Evolutionary conservation across 2,888 invertebrate species (phyloP).

Genomic region (Oxytorus armatus): DNA sequence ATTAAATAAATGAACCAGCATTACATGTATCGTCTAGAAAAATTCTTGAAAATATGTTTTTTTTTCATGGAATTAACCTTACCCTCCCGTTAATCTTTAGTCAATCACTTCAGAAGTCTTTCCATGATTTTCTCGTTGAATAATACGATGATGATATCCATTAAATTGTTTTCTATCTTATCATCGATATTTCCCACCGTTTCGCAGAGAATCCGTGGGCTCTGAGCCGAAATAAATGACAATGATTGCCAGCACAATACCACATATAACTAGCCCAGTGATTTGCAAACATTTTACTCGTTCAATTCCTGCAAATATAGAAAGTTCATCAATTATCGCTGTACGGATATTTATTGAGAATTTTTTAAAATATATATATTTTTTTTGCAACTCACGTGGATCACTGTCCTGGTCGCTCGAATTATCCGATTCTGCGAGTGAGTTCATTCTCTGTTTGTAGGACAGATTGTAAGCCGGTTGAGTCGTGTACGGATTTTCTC

Average conservation of each 20-base stretch:
- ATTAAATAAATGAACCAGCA: no score
- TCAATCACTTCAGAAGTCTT: background rate
- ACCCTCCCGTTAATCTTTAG: no score
- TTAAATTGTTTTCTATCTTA: background rate
- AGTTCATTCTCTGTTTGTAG: conserved; percentile 21
- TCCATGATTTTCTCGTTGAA: background rate
- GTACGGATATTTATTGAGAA: background rate
- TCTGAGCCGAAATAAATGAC: conserved; percentile 45
- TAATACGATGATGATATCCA: conserved; percentile 5
- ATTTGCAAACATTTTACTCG: conserved; percentile 13
- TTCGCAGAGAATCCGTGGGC: conserved; percentile 3
- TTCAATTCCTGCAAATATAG: conserved; percentile 27
- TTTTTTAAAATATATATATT: background rate
- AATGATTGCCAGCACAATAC: conserved; percentile 4
- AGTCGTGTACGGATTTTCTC: conserved; percentile 26
- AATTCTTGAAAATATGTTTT: no score
- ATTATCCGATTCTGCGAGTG: conserved; percentile 25
- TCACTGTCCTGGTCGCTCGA: conserved; percentile 12
- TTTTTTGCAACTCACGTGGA: conserved; percentile 24
- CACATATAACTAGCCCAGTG: conserved; percentile 18
- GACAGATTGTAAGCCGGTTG: conserved; percentile 19
- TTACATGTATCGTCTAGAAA: no score
- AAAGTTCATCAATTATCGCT: background rate
- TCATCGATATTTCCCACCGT: background rate
- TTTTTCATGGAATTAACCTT: no score